A percentile compares a stretch with the other conserved stretches of the same genome.
Evolutionary conservation across 2,113 vertebrate species (phyloP).

Genomic region (Pleuronectes platessa): DNA sequence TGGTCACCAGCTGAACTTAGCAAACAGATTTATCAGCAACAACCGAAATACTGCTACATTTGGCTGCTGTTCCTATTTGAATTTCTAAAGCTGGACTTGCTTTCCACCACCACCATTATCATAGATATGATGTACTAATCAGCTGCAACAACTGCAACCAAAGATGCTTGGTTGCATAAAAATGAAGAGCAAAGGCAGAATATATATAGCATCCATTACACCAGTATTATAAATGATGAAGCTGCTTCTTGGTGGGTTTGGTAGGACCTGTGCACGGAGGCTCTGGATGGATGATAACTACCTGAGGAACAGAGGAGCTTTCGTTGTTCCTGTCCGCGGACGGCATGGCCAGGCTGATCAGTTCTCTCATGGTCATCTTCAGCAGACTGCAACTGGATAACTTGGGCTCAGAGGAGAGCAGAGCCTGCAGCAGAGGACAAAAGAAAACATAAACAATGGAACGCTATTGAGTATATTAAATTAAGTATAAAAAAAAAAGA

Average conservation of each 20-base stretch:
- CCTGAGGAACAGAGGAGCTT: slow-evolving; percentile 89
- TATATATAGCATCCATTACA: too few relatives aligned
- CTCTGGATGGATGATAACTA: slow-evolving; percentile 53
- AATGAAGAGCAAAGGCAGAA: too few relatives aligned
- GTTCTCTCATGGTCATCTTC: slow-evolving; percentile 92
- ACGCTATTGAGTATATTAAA: background rate
- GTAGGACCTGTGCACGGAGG: too few relatives aligned
- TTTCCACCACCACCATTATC: too few relatives aligned
- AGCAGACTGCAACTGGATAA: slow-evolving; percentile 89
- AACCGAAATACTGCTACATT: too few relatives aligned
- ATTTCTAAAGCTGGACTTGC: too few relatives aligned
- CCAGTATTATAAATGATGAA: background rate
- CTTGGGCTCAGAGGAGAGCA: slow-evolving; percentile 94
- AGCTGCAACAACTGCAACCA: too few relatives aligned
- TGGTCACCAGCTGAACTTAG: too few relatives aligned
- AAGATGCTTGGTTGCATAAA: too few relatives aligned
- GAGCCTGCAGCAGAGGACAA: slow-evolving; percentile 79
- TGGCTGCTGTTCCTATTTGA: too few relatives aligned
- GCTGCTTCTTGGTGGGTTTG: background rate
- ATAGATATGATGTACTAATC: too few relatives aligned
- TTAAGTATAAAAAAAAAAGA: background rate
- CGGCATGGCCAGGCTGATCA: slow-evolving; percentile 87
- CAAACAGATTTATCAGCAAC: too few relatives aligned
- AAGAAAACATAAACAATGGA: background rate
- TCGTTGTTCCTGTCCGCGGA: slow-evolving; percentile 63